Base-by-base conservation (phyloP, 2,797 vertebrate genomes). In the Eutrigla gurnardus region DNA sequence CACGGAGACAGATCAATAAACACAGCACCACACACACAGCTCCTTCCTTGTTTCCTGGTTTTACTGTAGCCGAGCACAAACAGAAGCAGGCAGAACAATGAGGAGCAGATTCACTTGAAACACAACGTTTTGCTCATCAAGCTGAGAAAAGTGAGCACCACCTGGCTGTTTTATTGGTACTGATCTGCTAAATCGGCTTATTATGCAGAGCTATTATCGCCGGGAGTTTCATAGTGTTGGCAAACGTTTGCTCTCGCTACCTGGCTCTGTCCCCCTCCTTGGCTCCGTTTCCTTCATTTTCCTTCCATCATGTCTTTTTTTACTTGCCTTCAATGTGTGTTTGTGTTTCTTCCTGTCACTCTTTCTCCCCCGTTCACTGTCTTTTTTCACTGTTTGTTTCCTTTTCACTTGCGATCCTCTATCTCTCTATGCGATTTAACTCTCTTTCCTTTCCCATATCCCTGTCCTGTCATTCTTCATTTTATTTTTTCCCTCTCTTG, bases 141-240 rank as follows among this genome's bases (percentile, higher is more conserved):
- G 79, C 82, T 67, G 70, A 74, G 81, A 81, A 79, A 83, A 85
- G 77, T 73, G 73, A 82, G 78, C 78, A 77, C 86, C 83, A 83
- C 85, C 83, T 87, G 83, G 84, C 76, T 84, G 81, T 88, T 90
- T 86, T 87, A 89, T 80, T 74, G 84, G 70, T 82, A 65, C 77
- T 78, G 82, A 88, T 88, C 85, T 77, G 78, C 85, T 83, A 88
- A 84, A 90, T 90, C 76, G 74, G 80, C 82, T 86, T 82, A 88
- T 88, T 89, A 85, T 90, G 80, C 84, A 67, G 65, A 72, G 82
- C 84, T 81, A 81, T 89, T 87, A 90, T 86, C 74, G 63, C 75
- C 14, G 25, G 65, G 82, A 83, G 81, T 82, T 82, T 86, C 78
- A 69, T 70, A 73, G 68, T 52, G 74, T 65, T 88, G 86, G 83